Evolutionary conservation across 2,797 vertebrate species (phyloP).

Genomic region (Accipiter superciliosus): DNA sequence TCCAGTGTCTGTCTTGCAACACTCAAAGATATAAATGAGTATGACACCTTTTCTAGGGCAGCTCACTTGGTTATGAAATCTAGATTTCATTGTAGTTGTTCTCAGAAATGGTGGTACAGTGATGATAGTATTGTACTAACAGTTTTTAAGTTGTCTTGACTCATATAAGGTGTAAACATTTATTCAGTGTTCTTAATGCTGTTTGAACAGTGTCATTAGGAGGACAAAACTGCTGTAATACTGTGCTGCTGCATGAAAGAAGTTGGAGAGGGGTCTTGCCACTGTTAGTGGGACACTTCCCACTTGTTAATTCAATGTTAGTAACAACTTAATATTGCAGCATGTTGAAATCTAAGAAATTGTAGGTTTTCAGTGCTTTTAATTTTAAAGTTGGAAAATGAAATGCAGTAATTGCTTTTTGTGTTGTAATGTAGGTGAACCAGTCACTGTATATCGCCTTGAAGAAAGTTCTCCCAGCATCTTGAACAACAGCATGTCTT

Average conservation of each 20-base stretch:
- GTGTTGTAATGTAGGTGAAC: constrained; percentile 81
- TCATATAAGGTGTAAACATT: background rate
- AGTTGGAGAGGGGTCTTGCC: background rate
- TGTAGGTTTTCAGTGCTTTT: background rate
- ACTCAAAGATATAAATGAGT: background rate
- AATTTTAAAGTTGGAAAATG: background rate
- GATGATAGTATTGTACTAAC: background rate
- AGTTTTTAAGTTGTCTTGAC: background rate
- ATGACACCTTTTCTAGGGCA: background rate
- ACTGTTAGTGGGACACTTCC: no score
- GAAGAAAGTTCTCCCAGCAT: constrained; percentile 97
- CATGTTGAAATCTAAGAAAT: background rate
- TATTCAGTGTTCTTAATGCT: background rate
- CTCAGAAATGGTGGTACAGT: background rate
- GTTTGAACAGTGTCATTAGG: background rate
- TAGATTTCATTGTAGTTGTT: background rate
- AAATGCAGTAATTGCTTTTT: background rate
- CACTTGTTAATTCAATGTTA: background rate
- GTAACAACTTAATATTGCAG: background rate
- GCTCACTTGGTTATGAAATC: background rate
- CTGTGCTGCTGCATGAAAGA: background rate
- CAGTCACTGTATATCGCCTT: constrained; percentile 95
- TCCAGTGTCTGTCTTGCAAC: background rate
- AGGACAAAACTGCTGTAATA: background rate
- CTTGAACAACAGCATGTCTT: constrained; percentile 99